Evolutionary conservation across 2,888 invertebrate species (phyloP).

Genomic region (Tipula lateralis): DNA sequence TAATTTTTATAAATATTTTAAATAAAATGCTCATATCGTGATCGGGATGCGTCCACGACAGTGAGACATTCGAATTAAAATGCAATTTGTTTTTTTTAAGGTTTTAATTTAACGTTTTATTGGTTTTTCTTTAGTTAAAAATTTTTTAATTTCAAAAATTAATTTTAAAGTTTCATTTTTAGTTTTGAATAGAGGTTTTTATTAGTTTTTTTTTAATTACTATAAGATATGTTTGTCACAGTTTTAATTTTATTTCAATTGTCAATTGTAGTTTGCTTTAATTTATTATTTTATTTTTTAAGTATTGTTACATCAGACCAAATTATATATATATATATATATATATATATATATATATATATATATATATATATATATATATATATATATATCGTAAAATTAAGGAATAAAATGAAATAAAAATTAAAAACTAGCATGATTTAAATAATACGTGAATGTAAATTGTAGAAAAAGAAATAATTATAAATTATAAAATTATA

Average conservation of each 20-base stretch:
- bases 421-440: background rate
- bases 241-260: constrained; percentile 11
- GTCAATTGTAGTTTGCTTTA: background rate
- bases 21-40: background rate
- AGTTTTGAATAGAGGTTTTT: background rate
- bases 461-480: background rate
- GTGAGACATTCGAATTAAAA: background rate
- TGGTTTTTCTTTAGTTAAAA: background rate
- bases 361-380: too few species aligned
- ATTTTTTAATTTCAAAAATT: background rate
- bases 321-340: background rate
- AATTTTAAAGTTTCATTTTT: background rate
- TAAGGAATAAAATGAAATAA: background rate
- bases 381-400: too few species aligned
- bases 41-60: background rate
- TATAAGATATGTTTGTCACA: constrained; percentile 19
- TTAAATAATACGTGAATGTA: background rate
- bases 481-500: background rate
- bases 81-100: background rate
- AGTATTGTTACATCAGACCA: background rate
- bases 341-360: too few species aligned
- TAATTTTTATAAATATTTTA: background rate
- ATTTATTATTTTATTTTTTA: background rate
- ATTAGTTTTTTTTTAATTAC: background rate
- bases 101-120: background rate